Conservation (phyloP, 2,888 invertebrate species). For the Palloptera scutellata region DNA sequence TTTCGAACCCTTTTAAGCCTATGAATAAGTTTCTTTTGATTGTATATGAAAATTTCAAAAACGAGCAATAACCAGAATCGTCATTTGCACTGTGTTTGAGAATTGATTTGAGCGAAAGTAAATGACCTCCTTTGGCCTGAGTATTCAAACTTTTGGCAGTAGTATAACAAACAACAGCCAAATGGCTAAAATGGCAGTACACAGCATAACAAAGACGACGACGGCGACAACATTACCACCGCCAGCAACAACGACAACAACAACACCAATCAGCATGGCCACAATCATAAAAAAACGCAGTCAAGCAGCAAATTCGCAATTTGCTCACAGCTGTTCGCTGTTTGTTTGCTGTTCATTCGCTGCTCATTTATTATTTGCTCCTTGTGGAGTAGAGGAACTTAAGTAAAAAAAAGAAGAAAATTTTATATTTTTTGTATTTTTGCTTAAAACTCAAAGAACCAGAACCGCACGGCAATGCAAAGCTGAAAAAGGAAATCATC, state of each 20-base stretch:
- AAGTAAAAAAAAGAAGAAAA: no score
- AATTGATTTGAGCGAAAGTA: constrained; percentile 40
- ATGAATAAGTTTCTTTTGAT: no score
- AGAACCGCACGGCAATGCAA: constrained; percentile 13
- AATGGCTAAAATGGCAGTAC: constrained; percentile 13
- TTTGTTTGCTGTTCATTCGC: not conserved
- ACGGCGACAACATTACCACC: constrained; percentile 14
- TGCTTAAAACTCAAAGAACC: constrained; percentile 17
- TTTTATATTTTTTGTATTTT: not conserved
- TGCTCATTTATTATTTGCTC: not conserved
- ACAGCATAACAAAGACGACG: constrained; percentile 17
- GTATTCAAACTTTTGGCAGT: constrained; percentile 28
- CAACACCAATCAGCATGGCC: constrained; percentile 1
- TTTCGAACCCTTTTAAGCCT: no score
- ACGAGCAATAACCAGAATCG: not conserved
- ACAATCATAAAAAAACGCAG: constrained; percentile 9
- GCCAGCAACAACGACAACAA: constrained; percentile 16
- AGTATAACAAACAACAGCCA: constrained; percentile 14
- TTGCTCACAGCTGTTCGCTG: constrained; percentile 24
- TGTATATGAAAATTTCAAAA: no score
- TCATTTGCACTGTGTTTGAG: constrained; percentile 3
- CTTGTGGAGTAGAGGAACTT: no score
- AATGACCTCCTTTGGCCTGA: constrained; percentile 42
- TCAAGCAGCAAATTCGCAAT: constrained; percentile 29
- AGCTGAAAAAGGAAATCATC: no score